Base-by-base conservation (phyloP, 2,888 invertebrate species). In the Luperina nickerlii region DNA sequence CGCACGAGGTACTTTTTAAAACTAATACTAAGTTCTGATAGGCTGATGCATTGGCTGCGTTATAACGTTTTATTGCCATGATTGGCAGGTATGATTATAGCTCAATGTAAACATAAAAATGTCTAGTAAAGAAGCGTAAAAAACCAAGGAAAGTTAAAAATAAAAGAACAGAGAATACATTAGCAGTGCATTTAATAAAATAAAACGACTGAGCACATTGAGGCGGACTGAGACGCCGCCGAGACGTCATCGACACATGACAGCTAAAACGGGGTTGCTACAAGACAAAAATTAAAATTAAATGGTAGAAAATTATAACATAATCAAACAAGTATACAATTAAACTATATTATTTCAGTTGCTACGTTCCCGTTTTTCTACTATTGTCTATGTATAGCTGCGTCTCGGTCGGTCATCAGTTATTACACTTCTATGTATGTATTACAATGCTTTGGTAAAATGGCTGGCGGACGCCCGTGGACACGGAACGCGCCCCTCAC, bases 131-230 rank as follows among this genome's bases (percentile, higher is more conserved):
- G 60, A 76, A 76, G 73, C 81, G 63, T 83, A 80, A 79, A 88
- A 84, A 87, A 82, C 79, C 65, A 80, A 88, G 78, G 88, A 85
- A 77, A 87, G 76, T 79, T 86, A 86, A 90, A 89, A 89, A 89
- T 90, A 91, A 92, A 91, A 92, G 90, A 91, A 90, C 90, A 86
- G 84, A 90, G 92, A 89, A 89, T 92, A 94, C 92, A 94, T 93
- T 94, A 95, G 95, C 95, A 94, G 95, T 95, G 95, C 95, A 94
- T 95, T 95, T 95, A 95, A 94, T 95, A 93, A 94, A 94, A 95
- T 93, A 94, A 94, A 89, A 86, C 93, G 93, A 92, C 92, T 94
- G 94, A 95, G 94, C 94, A 93, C 92, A 93, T 90, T 87, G 91
- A 94, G 94, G 93, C 94, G 93, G 94, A 93, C 88, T 89, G 82